Percentiles rank a stretch among this genome's conserved stretches.
Conservation (phyloP, 2,797 vertebrate species). For the Botia kubotai region DNA sequence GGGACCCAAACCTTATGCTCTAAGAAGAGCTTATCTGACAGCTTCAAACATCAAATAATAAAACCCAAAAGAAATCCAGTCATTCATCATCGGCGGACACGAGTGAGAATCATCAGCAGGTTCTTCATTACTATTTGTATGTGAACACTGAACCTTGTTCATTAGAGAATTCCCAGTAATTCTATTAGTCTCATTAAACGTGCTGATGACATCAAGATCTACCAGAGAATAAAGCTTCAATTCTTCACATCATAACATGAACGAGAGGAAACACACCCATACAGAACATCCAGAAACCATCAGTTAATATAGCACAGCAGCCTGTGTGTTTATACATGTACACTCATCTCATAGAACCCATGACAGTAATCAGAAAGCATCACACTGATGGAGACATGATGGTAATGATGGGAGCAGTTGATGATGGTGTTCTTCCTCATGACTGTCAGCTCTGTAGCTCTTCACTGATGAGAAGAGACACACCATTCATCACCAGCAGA, state of each 20-base stretch:
- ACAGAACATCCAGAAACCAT: slow-evolving; percentile 51
- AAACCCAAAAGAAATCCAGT: background rate
- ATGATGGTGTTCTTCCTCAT: slow-evolving; percentile 53
- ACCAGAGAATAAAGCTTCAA: slow-evolving; percentile 71
- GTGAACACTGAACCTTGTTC: slow-evolving; percentile 62
- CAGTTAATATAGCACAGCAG: slow-evolving; percentile 61
- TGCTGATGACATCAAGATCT: slow-evolving; percentile 76
- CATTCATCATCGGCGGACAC: slow-evolving; percentile 30
- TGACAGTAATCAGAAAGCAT: slow-evolving; percentile 56
- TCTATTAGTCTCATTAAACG: slow-evolving; percentile 81
- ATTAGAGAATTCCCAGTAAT: slow-evolving; percentile 78
- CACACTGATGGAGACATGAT: no score
- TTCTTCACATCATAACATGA: slow-evolving; percentile 63
- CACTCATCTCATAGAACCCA: slow-evolving; percentile 47
- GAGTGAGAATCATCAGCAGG: slow-evolving; percentile 52
- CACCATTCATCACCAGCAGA: slow-evolving; percentile 66
- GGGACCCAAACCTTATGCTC: background rate
- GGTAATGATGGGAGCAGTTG: slow-evolving; percentile 18
- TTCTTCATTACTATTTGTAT: slow-evolving; percentile 55
- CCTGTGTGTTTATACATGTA: slow-evolving; percentile 65
- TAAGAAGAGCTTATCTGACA: background rate
- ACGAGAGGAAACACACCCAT: slow-evolving; percentile 58
- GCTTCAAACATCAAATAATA: slow-evolving; percentile 1
- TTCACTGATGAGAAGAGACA: slow-evolving; percentile 74
- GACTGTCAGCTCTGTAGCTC: slow-evolving; percentile 54